Percentiles rank a stretch among this genome's conserved stretches.
These are phyloP conservation scores for Oceanodroma tethys DNA, from an alignment of 2,113 vertebrate species.

Conservation along the genomic window DNA sequence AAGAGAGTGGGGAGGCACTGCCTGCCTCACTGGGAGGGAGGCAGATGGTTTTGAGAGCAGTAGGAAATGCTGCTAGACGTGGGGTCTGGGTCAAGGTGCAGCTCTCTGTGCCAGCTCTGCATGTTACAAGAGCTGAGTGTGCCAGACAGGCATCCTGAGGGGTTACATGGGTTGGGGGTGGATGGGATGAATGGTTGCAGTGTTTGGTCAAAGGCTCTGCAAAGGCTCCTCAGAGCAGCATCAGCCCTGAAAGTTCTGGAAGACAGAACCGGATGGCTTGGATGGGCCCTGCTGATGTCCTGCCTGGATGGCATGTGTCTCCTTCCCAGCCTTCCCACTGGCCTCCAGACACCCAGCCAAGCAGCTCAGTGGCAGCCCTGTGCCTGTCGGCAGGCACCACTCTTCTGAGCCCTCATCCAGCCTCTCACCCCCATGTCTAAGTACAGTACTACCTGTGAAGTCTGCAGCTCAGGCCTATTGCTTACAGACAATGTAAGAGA, in stretches of 20 bases:
- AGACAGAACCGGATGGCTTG: not conserved
- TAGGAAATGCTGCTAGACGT: fast-evolving
- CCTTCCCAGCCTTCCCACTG: not conserved
- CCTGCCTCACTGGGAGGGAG: not conserved
- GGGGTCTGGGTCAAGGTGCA: not conserved
- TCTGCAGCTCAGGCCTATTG: not conserved
- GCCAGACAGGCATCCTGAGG: fast-evolving
- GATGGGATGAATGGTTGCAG: not conserved
- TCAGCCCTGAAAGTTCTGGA: not conserved
- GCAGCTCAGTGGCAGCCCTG: not conserved
- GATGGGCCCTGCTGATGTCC: not conserved
- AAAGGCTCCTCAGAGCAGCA: not conserved
- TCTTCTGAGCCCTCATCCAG: not conserved
- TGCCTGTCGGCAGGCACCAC: not conserved
- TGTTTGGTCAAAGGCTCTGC: not conserved
- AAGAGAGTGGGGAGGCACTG: not conserved
- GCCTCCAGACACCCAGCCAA: not conserved
- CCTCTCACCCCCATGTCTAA: not conserved
- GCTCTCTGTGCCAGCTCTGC: not conserved
- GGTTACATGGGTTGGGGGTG: not conserved
- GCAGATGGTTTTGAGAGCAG: not conserved
- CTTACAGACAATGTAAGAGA: not conserved
- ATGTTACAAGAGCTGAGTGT: fast-evolving
- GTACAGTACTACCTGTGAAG: not conserved
- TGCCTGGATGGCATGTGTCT: not conserved